Base-by-base conservation (phyloP, 1,140 invertebrate species). In the Acromyrmex echinatior region DNA sequence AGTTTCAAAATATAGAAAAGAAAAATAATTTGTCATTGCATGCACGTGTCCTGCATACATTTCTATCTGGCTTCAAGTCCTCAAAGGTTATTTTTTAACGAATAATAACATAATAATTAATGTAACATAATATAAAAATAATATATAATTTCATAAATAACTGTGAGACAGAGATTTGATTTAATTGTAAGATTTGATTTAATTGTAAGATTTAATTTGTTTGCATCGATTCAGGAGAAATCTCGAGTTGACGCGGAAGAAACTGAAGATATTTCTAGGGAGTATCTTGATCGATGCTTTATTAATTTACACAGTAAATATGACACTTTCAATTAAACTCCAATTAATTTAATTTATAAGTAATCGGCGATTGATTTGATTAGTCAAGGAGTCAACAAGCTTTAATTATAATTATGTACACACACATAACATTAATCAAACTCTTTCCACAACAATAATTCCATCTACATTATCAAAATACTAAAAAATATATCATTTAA, bases 191-290 rank as follows among this genome's bases (percentile, higher is more conserved):
- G 56, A 25, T 87, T 35, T 51, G 66, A 68, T 35, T 66, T 51
- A 45, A 51, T 51, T 51, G 9, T 51, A 51, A 51, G 12, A 51
- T 51, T 4, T 51, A 16, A 51, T 80, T 0, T 12, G 51, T 71
- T 66, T 12, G 28, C 31, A 68, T 56, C 21, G 12, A 53, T 81
- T 49, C 16, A 82, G 66, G 25, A 74, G n/a, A 39, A 86, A 56
- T 86, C 39, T 28, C 63, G 0, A 31, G 7, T 78, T 4, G n/a
- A 65, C 9, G 4, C 12, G 7, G 65, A 14, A 58, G 49, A 56
- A 56, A 9, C 9, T 25, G 58, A 12, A 63, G 10, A 4, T n/a
- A 25, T 62, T 6, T 16, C 0, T 4, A 21, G 4, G n/a, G 14
- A 70, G 2, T 25, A 25, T 39, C 18, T 49, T 14, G 28, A 65